These are phyloP conservation scores for Chloroceryle inda DNA, from an alignment of 2,797 vertebrate genomes.

Conservation along the genomic window DNA sequence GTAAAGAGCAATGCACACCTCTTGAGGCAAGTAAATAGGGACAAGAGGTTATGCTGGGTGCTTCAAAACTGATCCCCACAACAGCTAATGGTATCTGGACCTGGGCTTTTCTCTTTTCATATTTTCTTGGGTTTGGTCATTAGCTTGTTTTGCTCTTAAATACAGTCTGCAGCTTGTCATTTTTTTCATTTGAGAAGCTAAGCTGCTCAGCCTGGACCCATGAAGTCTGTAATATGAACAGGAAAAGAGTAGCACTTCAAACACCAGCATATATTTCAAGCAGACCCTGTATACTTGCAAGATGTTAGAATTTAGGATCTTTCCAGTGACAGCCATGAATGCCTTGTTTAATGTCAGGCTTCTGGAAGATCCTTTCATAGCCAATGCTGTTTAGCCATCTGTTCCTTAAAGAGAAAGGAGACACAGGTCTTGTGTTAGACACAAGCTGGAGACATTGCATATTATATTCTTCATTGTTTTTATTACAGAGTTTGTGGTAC, in stretches of 20 bases:
- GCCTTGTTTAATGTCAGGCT: not conserved
- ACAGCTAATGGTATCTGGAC: not conserved
- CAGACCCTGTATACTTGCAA: not conserved
- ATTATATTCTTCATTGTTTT: not conserved
- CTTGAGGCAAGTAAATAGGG: not conserved
- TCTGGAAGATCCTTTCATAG: not conserved
- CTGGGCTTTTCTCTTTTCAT: not conserved
- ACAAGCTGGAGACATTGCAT: not conserved
- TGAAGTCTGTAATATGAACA: not conserved
- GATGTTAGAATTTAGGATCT: not conserved
- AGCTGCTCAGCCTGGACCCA: not conserved
- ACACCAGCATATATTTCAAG: not conserved
- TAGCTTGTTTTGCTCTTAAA: not conserved
- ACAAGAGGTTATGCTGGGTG: not conserved
- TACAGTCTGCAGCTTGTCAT: not conserved
- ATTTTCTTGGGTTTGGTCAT: not conserved
- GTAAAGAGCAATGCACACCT: not conserved
- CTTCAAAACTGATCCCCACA: not conserved
- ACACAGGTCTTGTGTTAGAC: not conserved
- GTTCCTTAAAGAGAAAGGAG: not conserved
- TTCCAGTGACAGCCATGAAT: not conserved
- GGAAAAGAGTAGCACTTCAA: not conserved
- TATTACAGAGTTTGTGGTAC: not conserved
- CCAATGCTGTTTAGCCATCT: not conserved
- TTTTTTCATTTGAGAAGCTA: not conserved